phyloP scores from a whole-genome alignment of 2,888 invertebrate genomes.

The Hydrotaea cyrtoneurina region DNA sequence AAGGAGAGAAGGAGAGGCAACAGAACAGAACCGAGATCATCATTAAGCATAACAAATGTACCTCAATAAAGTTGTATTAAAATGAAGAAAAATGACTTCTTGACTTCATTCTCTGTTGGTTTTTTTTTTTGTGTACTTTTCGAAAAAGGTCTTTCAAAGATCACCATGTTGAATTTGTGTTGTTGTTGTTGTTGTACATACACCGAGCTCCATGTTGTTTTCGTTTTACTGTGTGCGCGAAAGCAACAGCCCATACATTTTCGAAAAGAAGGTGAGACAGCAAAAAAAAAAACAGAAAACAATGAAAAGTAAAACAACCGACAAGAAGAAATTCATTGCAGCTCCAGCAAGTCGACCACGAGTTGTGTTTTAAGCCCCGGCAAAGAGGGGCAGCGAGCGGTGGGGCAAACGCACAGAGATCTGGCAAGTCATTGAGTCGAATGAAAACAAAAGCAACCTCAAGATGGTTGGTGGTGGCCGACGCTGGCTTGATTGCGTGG shows the following conservation, averaged over 20 bases:
- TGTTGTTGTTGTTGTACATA: not conserved
- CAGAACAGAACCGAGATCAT: not conserved
- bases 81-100: conserved; percentile 52
- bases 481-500: not conserved
- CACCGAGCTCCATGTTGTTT: not conserved
- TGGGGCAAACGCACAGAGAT: conserved; percentile 17
- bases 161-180: conserved; percentile 29
- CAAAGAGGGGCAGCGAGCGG: conserved; percentile 19
- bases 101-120: conserved; percentile 49
- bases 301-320: too few species aligned
- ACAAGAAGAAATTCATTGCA: not conserved
- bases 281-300: too few species aligned
- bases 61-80: conserved; percentile 5
- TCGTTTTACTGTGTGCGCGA: not conserved
- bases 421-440: conserved; percentile 51
- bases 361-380: conserved; percentile 3
- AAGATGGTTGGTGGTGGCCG: conserved; percentile 53
- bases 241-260: conserved; percentile 9
- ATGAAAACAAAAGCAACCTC: conserved; percentile 51
- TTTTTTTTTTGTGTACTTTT: not conserved
- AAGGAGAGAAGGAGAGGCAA: conserved; percentile 33
- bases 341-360: conserved; percentile 26
- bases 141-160: conserved; percentile 27
- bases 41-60: not conserved
- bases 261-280: conserved; percentile 62